A percentile compares a stretch with the other conserved stretches of the same genome.
phyloP scores from a whole-genome alignment of 2,797 vertebrate genomes.

The Anniella stebbinsi region DNA sequence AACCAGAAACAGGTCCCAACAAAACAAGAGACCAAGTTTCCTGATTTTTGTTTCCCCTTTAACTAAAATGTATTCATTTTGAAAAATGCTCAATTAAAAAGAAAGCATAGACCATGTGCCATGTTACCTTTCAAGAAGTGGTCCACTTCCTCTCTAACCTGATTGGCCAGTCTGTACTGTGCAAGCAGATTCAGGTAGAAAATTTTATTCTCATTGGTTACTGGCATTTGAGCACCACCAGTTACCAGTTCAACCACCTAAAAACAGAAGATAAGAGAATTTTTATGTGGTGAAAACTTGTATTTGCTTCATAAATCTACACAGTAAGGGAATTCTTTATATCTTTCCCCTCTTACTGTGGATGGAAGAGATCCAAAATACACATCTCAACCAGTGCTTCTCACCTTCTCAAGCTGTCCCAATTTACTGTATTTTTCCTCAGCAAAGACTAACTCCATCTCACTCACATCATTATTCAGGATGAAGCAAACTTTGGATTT shows the following conservation, averaged over 20 bases:
- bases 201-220: constrained; percentile 97
- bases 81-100: not conserved
- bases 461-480: constrained; percentile 97
- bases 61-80: not conserved
- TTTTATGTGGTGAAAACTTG: not conserved
- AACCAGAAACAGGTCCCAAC: not conserved
- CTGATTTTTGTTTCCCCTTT: not conserved
- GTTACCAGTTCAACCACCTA: constrained; percentile 95
- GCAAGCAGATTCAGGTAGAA: constrained; percentile 97
- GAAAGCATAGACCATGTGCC: not conserved
- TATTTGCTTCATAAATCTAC: not conserved
- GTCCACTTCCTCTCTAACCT: constrained; percentile 97
- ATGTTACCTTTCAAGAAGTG: constrained; percentile 96
- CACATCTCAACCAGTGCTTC: constrained; percentile 42
- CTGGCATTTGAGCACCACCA: constrained; percentile 92
- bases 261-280: constrained; percentile 40
- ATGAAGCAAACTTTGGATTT: constrained; percentile 99
- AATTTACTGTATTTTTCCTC: constrained; percentile 97
- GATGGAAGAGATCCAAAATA: not conserved
- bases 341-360: not conserved
- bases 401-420: constrained; percentile 98
- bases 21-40: not conserved
- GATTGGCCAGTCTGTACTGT: constrained; percentile 94
- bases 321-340: not conserved
- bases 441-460: constrained; percentile 98